A percentile compares a stretch with the other conserved stretches of the same genome.
Evolutionary conservation across 2,113 vertebrate species (phyloP).

Genomic region (Turnix velox): DNA sequence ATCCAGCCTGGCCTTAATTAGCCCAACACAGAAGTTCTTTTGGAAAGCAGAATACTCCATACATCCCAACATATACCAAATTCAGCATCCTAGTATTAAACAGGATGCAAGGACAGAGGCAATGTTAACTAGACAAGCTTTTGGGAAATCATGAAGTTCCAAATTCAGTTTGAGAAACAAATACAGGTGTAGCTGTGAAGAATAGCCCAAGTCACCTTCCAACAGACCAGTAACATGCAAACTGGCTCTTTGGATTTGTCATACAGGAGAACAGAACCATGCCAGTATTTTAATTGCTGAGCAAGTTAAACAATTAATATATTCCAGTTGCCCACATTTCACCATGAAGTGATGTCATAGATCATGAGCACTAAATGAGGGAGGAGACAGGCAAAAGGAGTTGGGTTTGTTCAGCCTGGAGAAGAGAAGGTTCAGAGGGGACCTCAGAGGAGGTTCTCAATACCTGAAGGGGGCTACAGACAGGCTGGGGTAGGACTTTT

Average conservation of each 20-base stretch:
- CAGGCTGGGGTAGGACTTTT: no score
- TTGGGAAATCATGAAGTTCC: neutral
- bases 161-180: neutral
- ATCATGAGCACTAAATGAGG: neutral
- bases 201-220: neutral
- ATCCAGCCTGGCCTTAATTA: no score
- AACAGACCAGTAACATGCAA: neutral
- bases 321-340: neutral
- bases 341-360: neutral
- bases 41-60: neutral
- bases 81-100: neutral
- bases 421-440: no score
- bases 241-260: neutral
- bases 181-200: neutral
- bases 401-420: no score
- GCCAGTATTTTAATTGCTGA: neutral
- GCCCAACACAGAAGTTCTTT: neutral
- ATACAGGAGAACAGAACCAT: neutral
- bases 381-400: no score
- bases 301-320: neutral
- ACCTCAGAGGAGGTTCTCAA: no score
- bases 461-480: no score
- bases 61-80: neutral
- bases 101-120: neutral
- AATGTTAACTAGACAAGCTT: neutral